Base-by-base conservation (phyloP, 2,797 vertebrate genomes). In the Anas bahamensis region DNA sequence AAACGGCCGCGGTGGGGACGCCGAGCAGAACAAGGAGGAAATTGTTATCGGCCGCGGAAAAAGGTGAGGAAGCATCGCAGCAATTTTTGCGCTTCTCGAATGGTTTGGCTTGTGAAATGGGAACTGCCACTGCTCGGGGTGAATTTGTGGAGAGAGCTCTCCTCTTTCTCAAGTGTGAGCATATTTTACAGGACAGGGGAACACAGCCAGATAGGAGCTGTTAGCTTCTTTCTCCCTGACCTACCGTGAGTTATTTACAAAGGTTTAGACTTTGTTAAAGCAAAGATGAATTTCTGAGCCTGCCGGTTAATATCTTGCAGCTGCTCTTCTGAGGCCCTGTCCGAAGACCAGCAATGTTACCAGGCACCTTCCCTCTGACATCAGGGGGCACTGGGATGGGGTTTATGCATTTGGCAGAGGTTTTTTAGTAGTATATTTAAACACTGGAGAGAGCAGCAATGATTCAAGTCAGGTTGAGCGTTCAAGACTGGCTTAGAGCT, bases 171-270 rank as follows among this genome's bases (percentile, higher is more conserved):
- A 48, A 64, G 59, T 0, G 1, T 50, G 26, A 78, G 85, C 66
- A 89, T 93, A 70, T 89, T 96, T 89, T 86, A 79, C 23, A 71
- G 83, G 94, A 80, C n/a, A 57, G 37, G 70, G 70, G 59, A 96
- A 93, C 84, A 63, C 42, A 50, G 89, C 95, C 92, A 94, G 91
- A 78, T 55, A 46, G 11, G 70, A 87, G 79, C 86, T 86, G 61
- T 66, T 83, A 73, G 71, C 13, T 83, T 80, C 69, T 74, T 76
- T 88, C 52, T 48, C 46, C 44, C 60, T 56, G 75, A 86, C 75
- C 90, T 56, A 80, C 26, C 2, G 6, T 84, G 89, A 94, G 71
- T 86, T 28, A 87, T 92, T 94, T 91, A 85, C 86, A 71, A 85
- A 94, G 61, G 81, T 90, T 94, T 88, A 86, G 75, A 77, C 71